Base-by-base conservation (phyloP, 2,888 invertebrate genomes). In the Rhodophaea formosa region DNA sequence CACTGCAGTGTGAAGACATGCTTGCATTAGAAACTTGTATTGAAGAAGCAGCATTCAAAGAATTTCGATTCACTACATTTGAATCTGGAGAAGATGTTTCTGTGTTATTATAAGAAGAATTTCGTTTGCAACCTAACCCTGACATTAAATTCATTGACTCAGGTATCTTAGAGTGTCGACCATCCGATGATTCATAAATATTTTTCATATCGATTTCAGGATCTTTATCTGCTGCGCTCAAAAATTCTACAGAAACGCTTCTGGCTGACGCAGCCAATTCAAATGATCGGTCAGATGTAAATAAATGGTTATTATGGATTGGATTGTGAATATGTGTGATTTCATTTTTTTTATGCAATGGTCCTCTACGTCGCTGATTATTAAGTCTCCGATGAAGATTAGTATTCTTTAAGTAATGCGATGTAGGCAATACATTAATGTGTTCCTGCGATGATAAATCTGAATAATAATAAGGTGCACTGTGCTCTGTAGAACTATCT, bases 401-500 rank as follows among this genome's bases (percentile, higher is more conserved):
- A 64, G 91, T 90, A 71, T 91, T 92, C 70, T 92, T 92, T 62
- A 91, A 74, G 62, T 79, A 91, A 71, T 90, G 90, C 59, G 88
- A 86, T 56, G 86, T 84, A 56, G 87, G 84, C 51, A 89, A 65
- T 56, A 88, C 70, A 67, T 92, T 91, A 59, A 92, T 87, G 65
- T 92, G 89, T 63, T 91, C 91, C 69, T 92, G 91, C 3, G 92
- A 86, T 67, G 90, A 94, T 53, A 94, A 89, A 80, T 97, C 97
- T 0, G 97, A 96, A 78, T 97, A 97, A 74, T 97, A 97, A 74
- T 97, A 97, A 0, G 97, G 97, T 35, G 96, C 96, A 57, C 94
- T 93, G 62, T 94, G 94, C 64, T 94, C 94, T 15, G 92, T 91
- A 63, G 93, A 93, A 71, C 93, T 93, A 70, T 93, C 93, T 59